These are phyloP conservation scores for Miniopterus natalensis DNA, from an alignment of 2,113 vertebrate species.

Conservation along the genomic window DNA sequence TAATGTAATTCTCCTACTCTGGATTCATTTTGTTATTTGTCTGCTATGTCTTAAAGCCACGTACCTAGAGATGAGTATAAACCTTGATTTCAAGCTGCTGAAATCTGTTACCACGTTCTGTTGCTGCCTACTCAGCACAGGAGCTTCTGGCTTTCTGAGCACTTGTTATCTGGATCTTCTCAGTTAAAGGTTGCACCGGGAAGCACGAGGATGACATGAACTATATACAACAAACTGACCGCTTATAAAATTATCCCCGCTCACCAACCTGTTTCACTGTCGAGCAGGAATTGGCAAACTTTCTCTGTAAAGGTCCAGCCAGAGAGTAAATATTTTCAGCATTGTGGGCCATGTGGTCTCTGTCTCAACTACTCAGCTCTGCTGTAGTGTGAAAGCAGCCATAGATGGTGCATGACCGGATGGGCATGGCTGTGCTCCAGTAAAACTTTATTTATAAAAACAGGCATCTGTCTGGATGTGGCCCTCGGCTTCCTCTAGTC, in stretches of 20 bases:
- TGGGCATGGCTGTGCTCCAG: not conserved
- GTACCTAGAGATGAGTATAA: not conserved
- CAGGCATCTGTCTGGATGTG: not conserved
- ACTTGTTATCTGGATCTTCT: not conserved
- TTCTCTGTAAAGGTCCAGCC: not conserved
- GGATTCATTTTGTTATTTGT: conserved; percentile 11
- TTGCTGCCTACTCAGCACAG: not conserved
- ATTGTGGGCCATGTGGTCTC: not conserved
- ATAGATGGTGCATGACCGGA: not conserved
- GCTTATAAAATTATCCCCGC: not conserved
- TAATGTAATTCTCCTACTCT: conserved; percentile 8
- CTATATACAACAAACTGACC: not conserved
- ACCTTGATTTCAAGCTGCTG: not conserved
- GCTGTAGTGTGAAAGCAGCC: not conserved
- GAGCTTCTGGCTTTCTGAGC: not conserved
- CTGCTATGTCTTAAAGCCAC: not conserved
- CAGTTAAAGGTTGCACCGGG: not conserved
- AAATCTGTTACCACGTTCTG: not conserved
- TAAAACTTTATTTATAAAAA: conserved; percentile 42
- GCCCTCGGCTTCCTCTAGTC: not conserved
- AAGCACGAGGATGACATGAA: not conserved
- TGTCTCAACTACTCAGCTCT: not conserved
- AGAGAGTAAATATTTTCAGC: not conserved
- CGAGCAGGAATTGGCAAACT: not conserved
- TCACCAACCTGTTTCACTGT: not conserved